phyloP scores from a whole-genome alignment of 2,113 vertebrate genomes.

The Cottus gobio region DNA sequence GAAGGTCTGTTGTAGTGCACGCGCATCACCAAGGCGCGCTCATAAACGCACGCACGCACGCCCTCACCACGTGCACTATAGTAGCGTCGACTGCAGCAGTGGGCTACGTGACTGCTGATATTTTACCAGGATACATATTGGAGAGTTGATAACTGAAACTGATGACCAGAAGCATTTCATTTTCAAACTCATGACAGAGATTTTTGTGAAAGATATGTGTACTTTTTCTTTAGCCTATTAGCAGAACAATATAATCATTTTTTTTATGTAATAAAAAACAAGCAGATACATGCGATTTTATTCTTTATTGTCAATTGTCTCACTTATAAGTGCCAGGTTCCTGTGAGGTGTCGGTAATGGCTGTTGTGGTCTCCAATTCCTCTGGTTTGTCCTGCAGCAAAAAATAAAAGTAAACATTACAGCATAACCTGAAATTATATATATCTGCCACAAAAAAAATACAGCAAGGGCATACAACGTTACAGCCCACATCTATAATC shows the following conservation, averaged over 20 bases:
- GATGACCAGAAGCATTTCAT: neutral
- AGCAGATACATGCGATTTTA: neutral
- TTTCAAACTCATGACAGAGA: neutral
- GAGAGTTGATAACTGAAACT: neutral
- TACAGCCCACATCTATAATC: neutral
- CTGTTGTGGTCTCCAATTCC: neutral
- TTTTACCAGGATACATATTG: neutral
- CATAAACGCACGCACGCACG: neutral
- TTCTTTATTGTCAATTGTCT: constrained; percentile 47
- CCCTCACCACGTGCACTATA: neutral
- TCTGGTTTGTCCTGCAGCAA: constrained; percentile 25
- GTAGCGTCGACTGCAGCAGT: neutral
- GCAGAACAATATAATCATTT: neutral
- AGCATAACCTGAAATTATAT: neutral
- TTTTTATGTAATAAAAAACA: neutral
- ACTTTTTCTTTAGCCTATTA: neutral
- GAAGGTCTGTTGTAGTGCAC: neutral
- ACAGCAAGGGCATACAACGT: neutral
- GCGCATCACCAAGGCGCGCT: neutral
- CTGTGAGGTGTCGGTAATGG: neutral
- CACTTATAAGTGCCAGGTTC: neutral
- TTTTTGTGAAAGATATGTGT: neutral
- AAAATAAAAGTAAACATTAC: neutral
- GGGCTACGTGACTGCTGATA: constrained; percentile 41
- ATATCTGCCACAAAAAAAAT: neutral